These are phyloP conservation scores for Bellardia pandia DNA, from an alignment of 2,888 invertebrate species.

Conservation along the genomic window DNA sequence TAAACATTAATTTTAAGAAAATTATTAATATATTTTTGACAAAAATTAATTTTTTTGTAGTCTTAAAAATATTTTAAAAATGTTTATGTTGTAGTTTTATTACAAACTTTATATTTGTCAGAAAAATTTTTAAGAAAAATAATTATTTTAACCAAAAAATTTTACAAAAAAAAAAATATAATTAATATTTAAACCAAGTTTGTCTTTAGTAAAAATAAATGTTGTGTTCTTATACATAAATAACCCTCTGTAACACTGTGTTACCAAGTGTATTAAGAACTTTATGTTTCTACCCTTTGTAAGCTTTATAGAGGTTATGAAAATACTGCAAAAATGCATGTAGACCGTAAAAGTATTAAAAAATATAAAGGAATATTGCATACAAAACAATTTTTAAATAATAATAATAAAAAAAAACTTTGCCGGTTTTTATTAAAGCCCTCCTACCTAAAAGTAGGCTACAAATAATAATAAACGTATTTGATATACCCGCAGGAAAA, in stretches of 20 bases:
- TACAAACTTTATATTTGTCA: too few species aligned
- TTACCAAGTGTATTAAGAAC: not conserved
- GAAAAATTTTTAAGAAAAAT: too few species aligned
- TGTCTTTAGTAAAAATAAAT: too few species aligned
- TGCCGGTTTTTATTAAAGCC: conserved; percentile 15
- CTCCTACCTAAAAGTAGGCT: conserved; percentile 66
- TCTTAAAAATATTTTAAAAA: too few species aligned
- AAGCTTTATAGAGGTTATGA: not conserved
- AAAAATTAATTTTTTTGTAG: too few species aligned
- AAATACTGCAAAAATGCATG: not conserved
- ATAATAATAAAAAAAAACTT: conserved; percentile 4
- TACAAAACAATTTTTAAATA: conserved; percentile 32
- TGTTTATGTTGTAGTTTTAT: too few species aligned
- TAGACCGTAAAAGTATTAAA: not conserved
- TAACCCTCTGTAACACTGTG: not conserved
- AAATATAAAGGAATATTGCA: not conserved
- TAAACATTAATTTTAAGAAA: too few species aligned
- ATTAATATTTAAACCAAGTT: too few species aligned
- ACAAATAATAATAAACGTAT: conserved; percentile 67
- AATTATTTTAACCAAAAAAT: too few species aligned
- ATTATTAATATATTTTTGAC: too few species aligned
- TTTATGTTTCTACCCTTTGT: not conserved
- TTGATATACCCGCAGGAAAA: conserved; percentile 64
- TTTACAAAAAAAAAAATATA: too few species aligned
- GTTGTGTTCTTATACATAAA: too few species aligned